These are phyloP conservation scores for Anser cygnoides DNA, from an alignment of 2,113 vertebrate genomes.

Conservation along the genomic window DNA sequence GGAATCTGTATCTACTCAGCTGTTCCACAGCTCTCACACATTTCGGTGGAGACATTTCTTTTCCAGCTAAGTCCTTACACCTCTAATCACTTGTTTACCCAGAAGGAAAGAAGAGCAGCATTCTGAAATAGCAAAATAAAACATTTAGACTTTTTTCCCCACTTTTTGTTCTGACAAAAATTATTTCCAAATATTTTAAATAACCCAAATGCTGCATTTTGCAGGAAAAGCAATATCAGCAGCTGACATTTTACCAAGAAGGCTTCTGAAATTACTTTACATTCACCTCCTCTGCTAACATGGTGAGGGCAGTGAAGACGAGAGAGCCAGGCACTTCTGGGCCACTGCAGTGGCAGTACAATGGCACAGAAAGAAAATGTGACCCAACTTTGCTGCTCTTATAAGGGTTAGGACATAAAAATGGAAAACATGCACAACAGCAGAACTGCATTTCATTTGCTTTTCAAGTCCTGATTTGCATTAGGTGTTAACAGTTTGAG, in stretches of 20 bases:
- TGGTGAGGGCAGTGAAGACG: accelerated
- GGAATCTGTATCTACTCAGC: background rate
- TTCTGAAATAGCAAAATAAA: background rate
- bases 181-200: background rate
- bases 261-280: background rate
- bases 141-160: background rate
- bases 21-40: background rate
- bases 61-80: background rate
- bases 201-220: background rate
- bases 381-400: background rate
- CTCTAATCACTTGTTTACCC: background rate
- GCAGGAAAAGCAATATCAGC: background rate
- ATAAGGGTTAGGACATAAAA: background rate
- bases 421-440: background rate
- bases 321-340: background rate
- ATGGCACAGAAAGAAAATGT: background rate
- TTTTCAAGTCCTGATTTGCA: background rate
- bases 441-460: background rate
- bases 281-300: background rate
- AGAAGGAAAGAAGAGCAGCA: background rate
- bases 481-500: background rate
- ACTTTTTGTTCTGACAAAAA: background rate
- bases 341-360: background rate
- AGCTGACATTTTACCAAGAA: background rate
- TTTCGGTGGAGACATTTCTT: background rate